Conservation (phyloP, 2,888 invertebrate genomes). For the Isotomurus palustris region DNA sequence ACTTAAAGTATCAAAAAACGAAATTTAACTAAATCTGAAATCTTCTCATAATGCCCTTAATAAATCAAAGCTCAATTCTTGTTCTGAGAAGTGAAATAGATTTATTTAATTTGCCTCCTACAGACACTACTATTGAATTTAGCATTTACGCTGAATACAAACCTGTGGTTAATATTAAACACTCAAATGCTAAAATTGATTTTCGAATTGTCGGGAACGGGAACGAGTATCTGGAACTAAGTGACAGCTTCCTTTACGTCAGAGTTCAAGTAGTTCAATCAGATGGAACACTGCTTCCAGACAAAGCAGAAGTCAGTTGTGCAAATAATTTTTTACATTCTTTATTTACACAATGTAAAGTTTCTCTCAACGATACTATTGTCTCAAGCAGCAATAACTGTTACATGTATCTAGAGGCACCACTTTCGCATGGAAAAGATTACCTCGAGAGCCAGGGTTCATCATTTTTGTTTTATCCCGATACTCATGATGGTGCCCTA, state of each 20-base stretch:
- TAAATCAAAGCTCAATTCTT: slow-evolving; percentile 17
- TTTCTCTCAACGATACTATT: slow-evolving; percentile 15
- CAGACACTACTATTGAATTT: slow-evolving; percentile 30
- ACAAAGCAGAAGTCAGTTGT: slow-evolving; percentile 1
- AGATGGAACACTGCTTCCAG: slow-evolving; percentile 10
- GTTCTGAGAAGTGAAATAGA: slow-evolving; percentile 19
- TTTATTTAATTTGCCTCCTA: slow-evolving; percentile 24
- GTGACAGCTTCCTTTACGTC: slow-evolving; percentile 20
- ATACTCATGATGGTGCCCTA: slow-evolving; percentile 4
- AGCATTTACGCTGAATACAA: slow-evolving; percentile 33
- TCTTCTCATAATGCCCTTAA: slow-evolving; percentile 24
- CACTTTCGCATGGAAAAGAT: slow-evolving; percentile 9
- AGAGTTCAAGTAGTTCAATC: slow-evolving; percentile 7
- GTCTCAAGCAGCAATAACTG: slow-evolving; percentile 13
- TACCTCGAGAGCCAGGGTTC: slow-evolving; percentile 10
- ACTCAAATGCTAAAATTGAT: slow-evolving; percentile 27
- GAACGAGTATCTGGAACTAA: slow-evolving; percentile 25
- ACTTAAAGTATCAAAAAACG: neutral
- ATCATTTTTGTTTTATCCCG: slow-evolving; percentile 21
- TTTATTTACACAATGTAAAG: slow-evolving; percentile 20
- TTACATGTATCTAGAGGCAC: slow-evolving; percentile 16
- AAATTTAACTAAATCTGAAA: slow-evolving; percentile 14
- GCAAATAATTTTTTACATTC: slow-evolving; percentile 17
- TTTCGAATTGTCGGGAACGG: slow-evolving; percentile 23
- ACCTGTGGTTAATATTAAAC: slow-evolving; percentile 30